These are phyloP conservation scores for Lucinisca nassula DNA, from an alignment of 2,888 invertebrate genomes.

Conservation along the genomic window DNA sequence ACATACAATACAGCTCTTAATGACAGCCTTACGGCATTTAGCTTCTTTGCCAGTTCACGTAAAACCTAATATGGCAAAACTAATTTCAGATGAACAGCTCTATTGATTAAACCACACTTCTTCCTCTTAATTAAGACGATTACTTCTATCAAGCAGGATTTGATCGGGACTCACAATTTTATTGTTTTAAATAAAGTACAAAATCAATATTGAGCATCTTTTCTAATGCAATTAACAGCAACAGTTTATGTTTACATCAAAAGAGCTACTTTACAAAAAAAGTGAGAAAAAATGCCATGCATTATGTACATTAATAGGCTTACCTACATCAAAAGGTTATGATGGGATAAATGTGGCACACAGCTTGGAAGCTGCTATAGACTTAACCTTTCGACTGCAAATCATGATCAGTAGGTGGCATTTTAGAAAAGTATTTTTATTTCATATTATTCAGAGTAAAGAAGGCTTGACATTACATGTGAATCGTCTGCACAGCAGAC, in stretches of 20 bases:
- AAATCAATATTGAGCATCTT: conserved; percentile 13
- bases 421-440: too few species aligned
- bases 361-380: neutral
- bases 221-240: neutral
- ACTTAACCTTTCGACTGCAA: too few species aligned
- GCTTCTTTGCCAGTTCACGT: neutral
- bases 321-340: conserved; percentile 3
- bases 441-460: too few species aligned
- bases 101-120: conserved; percentile 5
- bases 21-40: neutral
- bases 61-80: neutral
- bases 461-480: too few species aligned
- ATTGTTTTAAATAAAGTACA: conserved; percentile 19
- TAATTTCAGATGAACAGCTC: neutral
- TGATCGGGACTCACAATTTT: conserved; percentile 9
- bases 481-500: too few species aligned
- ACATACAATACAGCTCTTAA: too few species aligned
- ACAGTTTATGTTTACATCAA: neutral
- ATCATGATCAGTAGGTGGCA: too few species aligned
- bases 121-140: conserved; percentile 8
- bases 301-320: neutral
- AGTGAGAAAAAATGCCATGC: neutral
- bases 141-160: conserved; percentile 6
- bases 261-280: neutral
- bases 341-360: neutral